Conservation (phyloP, 2,113 vertebrate species). For the Trogon surrucura region DNA sequence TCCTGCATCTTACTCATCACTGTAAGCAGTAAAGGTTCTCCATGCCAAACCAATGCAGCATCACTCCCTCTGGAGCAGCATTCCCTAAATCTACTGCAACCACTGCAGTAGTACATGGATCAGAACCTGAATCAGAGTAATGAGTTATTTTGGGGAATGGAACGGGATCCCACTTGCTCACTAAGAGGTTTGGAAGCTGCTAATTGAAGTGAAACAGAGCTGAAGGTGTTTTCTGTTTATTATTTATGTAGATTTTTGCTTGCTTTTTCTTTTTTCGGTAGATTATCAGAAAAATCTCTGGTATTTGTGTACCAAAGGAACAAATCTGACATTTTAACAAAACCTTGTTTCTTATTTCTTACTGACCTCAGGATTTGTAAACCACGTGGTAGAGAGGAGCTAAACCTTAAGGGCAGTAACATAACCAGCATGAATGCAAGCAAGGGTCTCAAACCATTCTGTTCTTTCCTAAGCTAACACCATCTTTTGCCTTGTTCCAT, state of each 20-base stretch:
- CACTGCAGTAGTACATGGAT: not conserved
- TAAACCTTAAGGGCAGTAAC: not conserved
- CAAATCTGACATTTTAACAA: not conserved
- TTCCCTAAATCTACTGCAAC: not conserved
- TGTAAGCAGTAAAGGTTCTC: not conserved
- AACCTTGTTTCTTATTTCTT: not conserved
- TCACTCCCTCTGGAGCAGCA: not conserved
- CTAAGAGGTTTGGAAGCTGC: not conserved
- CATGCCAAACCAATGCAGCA: fast-evolving
- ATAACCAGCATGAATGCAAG: not conserved
- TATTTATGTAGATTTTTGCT: not conserved
- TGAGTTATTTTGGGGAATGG: not conserved
- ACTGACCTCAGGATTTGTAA: not conserved
- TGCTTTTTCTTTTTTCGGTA: not conserved
- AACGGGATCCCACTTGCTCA: not conserved
- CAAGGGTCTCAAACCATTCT: not conserved
- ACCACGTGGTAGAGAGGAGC: not conserved
- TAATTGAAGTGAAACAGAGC: not conserved
- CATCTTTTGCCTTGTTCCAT: not conserved
- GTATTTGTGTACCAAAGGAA: not conserved
- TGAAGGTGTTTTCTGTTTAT: not conserved
- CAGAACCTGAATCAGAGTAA: not conserved
- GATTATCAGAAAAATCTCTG: not conserved
- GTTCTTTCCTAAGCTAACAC: not conserved
- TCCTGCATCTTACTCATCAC: not conserved